Percentiles rank a stretch among this genome's conserved stretches.
These are phyloP conservation scores for Colius striatus DNA, from an alignment of 2,113 vertebrate genomes.

Conservation along the genomic window DNA sequence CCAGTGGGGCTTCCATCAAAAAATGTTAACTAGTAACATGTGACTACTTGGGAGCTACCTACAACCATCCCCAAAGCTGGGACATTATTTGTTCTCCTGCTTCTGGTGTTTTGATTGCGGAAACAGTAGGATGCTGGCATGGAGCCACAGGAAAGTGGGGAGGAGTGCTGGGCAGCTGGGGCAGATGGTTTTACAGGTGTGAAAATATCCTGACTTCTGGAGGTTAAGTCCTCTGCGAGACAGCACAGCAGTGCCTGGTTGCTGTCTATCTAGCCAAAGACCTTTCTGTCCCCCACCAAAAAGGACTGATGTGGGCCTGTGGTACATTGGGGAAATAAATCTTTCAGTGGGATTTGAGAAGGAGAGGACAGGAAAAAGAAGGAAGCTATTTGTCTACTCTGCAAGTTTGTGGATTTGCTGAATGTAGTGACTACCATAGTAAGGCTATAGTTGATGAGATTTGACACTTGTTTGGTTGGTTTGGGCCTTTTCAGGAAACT, in stretches of 20 bases:
- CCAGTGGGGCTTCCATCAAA: neutral
- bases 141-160: neutral
- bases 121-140: neutral
- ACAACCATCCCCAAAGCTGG: neutral
- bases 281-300: neutral
- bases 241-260: neutral
- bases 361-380: neutral
- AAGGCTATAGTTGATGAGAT: slow-evolving; percentile 51
- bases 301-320: fast-evolving
- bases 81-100: neutral
- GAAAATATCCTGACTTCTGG: neutral
- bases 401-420: slow-evolving; percentile 35
- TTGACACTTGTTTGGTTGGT: slow-evolving; percentile 35
- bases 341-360: neutral
- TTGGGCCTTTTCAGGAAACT: slow-evolving; percentile 62
- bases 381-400: slow-evolving; percentile 14
- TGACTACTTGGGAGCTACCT: neutral
- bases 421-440: slow-evolving; percentile 48
- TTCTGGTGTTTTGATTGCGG: neutral
- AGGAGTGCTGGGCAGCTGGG: neutral
- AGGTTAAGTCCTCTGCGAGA: neutral
- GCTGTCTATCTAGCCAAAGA: neutral
- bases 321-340: neutral
- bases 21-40: neutral
- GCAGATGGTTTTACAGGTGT: neutral